A percentile compares a stretch with the other conserved stretches of the same genome.
These are phyloP conservation scores for Gallirallus australis DNA, from an alignment of 2,797 vertebrate species.

Conservation along the genomic window DNA sequence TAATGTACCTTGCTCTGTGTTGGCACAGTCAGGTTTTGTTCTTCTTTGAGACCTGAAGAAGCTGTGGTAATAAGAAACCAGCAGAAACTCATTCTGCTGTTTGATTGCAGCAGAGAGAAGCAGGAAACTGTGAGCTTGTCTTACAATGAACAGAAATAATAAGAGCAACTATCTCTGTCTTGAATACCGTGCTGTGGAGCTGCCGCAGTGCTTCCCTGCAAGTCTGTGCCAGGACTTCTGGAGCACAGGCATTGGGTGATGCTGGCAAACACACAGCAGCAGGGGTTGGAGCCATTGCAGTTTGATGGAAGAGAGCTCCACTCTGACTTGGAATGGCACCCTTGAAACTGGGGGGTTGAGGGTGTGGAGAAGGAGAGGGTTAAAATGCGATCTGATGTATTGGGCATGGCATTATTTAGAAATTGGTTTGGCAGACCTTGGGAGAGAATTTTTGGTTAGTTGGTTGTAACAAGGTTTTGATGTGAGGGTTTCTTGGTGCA, in stretches of 20 bases:
- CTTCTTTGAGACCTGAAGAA: background rate
- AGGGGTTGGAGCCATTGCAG: background rate
- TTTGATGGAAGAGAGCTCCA: background rate
- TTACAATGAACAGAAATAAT: background rate
- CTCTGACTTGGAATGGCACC: background rate
- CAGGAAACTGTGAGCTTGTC: background rate
- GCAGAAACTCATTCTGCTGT: background rate
- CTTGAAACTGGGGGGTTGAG: background rate
- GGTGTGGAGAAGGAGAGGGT: background rate
- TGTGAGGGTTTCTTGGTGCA: background rate
- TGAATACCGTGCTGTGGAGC: background rate
- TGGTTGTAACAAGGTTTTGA: background rate
- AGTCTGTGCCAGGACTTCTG: background rate
- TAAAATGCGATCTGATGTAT: background rate
- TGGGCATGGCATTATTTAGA: background rate
- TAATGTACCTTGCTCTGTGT: rapidly evolving
- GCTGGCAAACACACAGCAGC: background rate
- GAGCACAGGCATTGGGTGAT: background rate
- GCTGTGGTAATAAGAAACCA: background rate
- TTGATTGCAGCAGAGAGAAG: background rate
- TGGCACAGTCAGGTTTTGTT: background rate
- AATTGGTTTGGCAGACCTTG: background rate
- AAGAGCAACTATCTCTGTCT: background rate
- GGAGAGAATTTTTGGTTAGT: background rate
- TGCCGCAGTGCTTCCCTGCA: background rate